Percentiles rank a stretch among this genome's conserved stretches.
phyloP scores from a whole-genome alignment of 2,888 invertebrate species.

The Andrena hattorfiana region DNA sequence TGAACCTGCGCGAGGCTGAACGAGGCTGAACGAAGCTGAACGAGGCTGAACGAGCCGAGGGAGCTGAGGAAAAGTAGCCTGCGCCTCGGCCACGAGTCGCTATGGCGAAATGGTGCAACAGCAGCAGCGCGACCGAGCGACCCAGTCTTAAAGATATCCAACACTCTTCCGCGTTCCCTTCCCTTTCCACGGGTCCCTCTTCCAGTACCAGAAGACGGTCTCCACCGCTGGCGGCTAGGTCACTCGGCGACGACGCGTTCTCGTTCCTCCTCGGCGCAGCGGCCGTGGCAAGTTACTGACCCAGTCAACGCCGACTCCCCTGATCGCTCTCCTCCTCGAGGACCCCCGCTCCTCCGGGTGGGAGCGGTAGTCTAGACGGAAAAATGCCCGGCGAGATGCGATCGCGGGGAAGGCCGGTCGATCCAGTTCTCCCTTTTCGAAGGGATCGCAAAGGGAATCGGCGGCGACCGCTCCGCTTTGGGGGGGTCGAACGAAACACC shows the following conservation, averaged over 20 bases:
- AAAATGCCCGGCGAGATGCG: slow-evolving; percentile 34
- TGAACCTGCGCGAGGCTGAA: slow-evolving; percentile 1
- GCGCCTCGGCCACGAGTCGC: slow-evolving; percentile 53
- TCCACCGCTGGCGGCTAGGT: slow-evolving; percentile 83
- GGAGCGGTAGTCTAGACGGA: not conserved
- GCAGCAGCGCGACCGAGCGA: slow-evolving; percentile 84
- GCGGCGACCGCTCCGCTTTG: not conserved
- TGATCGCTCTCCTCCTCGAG: slow-evolving; percentile 8
- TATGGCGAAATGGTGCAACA: slow-evolving; percentile 81
- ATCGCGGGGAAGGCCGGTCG: slow-evolving; percentile 15
- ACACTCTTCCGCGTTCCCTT: slow-evolving; percentile 84
- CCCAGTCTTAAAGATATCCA: slow-evolving; percentile 84
- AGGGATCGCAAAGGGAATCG: not conserved
- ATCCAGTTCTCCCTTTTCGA: slow-evolving; percentile 23
- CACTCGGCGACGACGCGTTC: slow-evolving; percentile 67
- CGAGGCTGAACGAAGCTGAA: slow-evolving; percentile 8
- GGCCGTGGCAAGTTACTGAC: slow-evolving; percentile 80
- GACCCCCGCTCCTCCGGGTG: slow-evolving; percentile 17
- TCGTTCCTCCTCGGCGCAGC: slow-evolving; percentile 58
- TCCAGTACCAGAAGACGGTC: slow-evolving; percentile 76
- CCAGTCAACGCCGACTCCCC: slow-evolving; percentile 74
- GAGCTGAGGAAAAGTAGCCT: slow-evolving; percentile 56
- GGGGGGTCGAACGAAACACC: slow-evolving; percentile 16
- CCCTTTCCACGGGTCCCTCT: slow-evolving; percentile 80
- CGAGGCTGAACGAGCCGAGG: slow-evolving; percentile 20